Percentiles rank a stretch among this genome's conserved stretches.
These are phyloP conservation scores for Trichonephila clavata DNA, from an alignment of 1,140 invertebrate genomes.

Conservation along the genomic window DNA sequence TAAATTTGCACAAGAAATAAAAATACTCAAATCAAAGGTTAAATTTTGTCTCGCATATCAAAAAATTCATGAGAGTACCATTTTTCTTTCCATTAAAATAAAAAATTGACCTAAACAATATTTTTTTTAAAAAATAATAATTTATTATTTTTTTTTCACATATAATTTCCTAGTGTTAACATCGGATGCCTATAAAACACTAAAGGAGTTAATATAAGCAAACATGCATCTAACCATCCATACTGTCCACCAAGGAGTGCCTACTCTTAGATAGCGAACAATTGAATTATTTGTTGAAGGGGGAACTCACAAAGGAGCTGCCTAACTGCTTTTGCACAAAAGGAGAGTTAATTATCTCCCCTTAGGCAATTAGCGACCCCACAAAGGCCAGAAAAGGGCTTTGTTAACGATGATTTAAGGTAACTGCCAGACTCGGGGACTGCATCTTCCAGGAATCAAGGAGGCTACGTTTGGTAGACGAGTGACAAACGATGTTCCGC, in stretches of 20 bases:
- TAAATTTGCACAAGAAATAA: too few species aligned
- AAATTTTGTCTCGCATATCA: too few species aligned
- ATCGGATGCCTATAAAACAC: too few species aligned
- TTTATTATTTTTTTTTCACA: too few species aligned
- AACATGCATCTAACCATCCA: not conserved
- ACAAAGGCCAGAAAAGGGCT: constrained; percentile 43
- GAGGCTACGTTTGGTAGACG: not conserved
- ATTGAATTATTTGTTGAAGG: constrained; percentile 31
- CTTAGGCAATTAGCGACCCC: constrained; percentile 34
- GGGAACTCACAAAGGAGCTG: constrained; percentile 4
- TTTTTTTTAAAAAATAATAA: too few species aligned
- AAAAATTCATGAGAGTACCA: too few species aligned
- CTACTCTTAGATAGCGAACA: not conserved
- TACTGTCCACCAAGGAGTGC: not conserved
- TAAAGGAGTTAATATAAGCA: not conserved
- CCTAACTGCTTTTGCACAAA: constrained; percentile 29
- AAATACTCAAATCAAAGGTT: too few species aligned
- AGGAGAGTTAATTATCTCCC: constrained; percentile 42
- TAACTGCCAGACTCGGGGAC: constrained; percentile 1
- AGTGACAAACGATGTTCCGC: not conserved
- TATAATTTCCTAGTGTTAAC: too few species aligned
- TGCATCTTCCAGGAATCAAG: not conserved
- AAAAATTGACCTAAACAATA: too few species aligned
- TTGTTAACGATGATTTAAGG: constrained; percentile 47
- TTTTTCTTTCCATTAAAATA: too few species aligned